phyloP scores from a whole-genome alignment of 2,797 vertebrate genomes.

The Tachyglossus aculeatus region DNA sequence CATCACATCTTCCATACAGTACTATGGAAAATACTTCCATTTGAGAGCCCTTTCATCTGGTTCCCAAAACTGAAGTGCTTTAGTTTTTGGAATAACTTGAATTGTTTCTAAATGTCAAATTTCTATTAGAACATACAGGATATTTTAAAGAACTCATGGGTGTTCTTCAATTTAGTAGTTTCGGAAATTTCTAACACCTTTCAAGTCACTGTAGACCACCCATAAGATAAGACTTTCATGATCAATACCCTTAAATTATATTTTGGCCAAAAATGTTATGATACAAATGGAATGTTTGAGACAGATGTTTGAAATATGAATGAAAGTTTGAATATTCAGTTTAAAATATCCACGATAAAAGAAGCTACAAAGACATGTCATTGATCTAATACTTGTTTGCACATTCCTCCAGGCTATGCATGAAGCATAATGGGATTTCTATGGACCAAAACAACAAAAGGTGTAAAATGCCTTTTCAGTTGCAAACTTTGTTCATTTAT shows the following conservation, averaged over 20 bases:
- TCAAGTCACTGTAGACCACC: constrained; percentile 40
- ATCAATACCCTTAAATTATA: constrained; percentile 53
- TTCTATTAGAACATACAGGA: too few relatives aligned
- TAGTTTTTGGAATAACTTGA: too few relatives aligned
- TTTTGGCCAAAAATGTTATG: constrained; percentile 56
- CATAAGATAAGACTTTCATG: constrained; percentile 59
- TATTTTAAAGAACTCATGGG: neutral
- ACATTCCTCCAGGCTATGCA: constrained; percentile 75
- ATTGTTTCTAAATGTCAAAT: too few relatives aligned
- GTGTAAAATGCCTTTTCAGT: constrained; percentile 81
- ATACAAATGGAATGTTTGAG: constrained; percentile 59
- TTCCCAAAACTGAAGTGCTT: too few relatives aligned
- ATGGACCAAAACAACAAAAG: constrained; percentile 77
- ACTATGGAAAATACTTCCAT: too few relatives aligned
- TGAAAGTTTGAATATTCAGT: constrained; percentile 79
- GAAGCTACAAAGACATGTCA: constrained; percentile 72
- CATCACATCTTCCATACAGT: too few relatives aligned
- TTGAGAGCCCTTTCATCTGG: too few relatives aligned
- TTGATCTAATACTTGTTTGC: constrained; percentile 78
- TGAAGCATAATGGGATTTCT: constrained; percentile 79
- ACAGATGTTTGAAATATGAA: constrained; percentile 76
- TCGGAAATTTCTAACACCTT: constrained; percentile 15
- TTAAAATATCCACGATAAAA: constrained; percentile 76
- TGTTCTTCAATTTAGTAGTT: constrained; percentile 16
- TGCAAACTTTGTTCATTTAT: constrained; percentile 81